Evolutionary conservation across 2,113 vertebrate genomes (phyloP), one percentile per base, ranked within the genome.

Genomic region (Tetrax tetrax): DNA sequence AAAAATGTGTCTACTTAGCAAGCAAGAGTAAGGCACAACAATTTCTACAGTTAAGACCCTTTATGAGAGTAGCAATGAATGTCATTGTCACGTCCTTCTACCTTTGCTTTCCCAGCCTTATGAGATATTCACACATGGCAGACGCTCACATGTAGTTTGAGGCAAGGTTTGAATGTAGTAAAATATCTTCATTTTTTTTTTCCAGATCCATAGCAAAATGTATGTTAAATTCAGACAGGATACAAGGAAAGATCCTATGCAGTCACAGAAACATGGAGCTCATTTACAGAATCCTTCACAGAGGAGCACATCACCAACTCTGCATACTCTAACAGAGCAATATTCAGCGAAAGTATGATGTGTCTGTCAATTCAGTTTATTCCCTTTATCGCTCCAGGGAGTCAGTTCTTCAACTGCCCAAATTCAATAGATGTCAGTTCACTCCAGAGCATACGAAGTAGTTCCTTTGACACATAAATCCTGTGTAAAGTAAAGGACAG

Each of bases 191-290:
- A 38, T 17, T 63, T 15, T 7, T 84, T 84, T 80, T 84, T 72
- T 59, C 47, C 13, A 41, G 45, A 68, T 60, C 17, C 59, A 41
- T 16, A 63, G 23, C 41, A 83, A 83, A 83, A 68, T 35, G 5
- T 31, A 15, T 45, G 14, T 18, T 80, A 59, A 60, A 63, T 83
- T 87, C 66, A 79, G 37, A 76, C 0, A 0, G 43, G 7, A 21
- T 60, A 33, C 54, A 69, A 81, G 31, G 47, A 84, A 80, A 84
- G 13, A 23, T 33, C 48, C 54, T 64, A 24, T 38, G 21, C 11
- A 48, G 41, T 15, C 59, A 63, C 48, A 59, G 1, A 12, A 45
- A 77, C 12, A 47, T 4, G 0, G 1, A 82, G 19, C 22, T 45
- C 4, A 1, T 59, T 61, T 47, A 41, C 28, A 78, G 54, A 69